Evolutionary conservation across 1,140 invertebrate genomes (phyloP).

Genomic region (Neodiprion pinetum): DNA sequence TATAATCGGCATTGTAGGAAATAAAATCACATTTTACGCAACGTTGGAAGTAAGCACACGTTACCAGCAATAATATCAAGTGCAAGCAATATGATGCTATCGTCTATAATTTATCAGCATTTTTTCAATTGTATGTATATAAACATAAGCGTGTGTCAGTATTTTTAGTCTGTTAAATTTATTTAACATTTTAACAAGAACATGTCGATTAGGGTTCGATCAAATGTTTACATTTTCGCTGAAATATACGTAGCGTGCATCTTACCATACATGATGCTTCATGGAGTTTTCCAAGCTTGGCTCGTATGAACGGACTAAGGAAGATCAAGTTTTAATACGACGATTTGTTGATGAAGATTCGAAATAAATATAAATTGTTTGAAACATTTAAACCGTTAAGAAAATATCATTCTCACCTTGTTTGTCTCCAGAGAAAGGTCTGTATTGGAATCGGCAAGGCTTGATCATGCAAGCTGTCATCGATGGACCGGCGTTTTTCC

Average conservation of each 20-base stretch:
- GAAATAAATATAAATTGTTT: slow-evolving; percentile 22
- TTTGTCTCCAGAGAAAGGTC: slow-evolving; percentile 97
- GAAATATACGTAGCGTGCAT: slow-evolving; percentile 12
- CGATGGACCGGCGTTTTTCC: slow-evolving; percentile 56
- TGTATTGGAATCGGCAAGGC: slow-evolving; percentile 96
- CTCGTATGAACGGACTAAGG: slow-evolving; percentile 83
- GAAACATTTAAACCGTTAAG: slow-evolving; percentile 7
- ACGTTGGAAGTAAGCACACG: not conserved
- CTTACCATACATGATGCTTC: slow-evolving; percentile 97
- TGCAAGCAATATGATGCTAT: slow-evolving; percentile 4
- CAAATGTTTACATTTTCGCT: not conserved
- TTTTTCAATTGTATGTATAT: not conserved
- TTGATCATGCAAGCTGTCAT: slow-evolving; percentile 70
- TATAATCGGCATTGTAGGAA: too few species aligned
- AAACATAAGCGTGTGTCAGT: not conserved
- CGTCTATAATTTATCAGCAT: not conserved
- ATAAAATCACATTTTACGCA: too few species aligned
- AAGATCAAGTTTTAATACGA: slow-evolving; percentile 20
- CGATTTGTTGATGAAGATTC: slow-evolving; percentile 8
- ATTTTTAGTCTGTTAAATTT: not conserved
- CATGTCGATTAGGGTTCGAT: not conserved
- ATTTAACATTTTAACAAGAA: not conserved
- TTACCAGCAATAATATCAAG: not conserved
- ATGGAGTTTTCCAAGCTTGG: slow-evolving; percentile 93
- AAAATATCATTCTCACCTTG: slow-evolving; percentile 68